Evolutionary conservation across 2,113 vertebrate genomes (phyloP).

Genomic region (Xenopus borealis): DNA sequence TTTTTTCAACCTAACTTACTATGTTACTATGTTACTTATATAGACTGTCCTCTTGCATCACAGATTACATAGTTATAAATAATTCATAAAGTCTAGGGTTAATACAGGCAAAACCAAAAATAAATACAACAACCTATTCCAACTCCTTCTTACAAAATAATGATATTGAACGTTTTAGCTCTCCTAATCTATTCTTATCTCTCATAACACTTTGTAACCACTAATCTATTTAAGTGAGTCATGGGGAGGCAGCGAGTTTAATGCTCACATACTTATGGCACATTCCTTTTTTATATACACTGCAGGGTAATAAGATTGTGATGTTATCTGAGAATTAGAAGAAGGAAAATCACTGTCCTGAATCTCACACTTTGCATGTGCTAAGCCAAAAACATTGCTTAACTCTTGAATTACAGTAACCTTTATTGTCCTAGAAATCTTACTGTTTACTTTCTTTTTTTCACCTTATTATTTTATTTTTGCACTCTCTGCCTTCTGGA

Average conservation of each 20-base stretch:
- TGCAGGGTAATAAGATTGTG: constrained; percentile 62
- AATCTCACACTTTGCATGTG: constrained; percentile 57
- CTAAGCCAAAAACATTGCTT: constrained; percentile 64
- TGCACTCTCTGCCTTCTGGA: constrained; percentile 65
- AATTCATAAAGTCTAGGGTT: too few relatives aligned
- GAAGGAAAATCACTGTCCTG: constrained; percentile 46
- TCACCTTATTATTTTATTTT: constrained; percentile 47
- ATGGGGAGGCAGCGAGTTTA: constrained; percentile 56
- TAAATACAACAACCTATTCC: too few relatives aligned
- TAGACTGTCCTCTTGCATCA: too few relatives aligned
- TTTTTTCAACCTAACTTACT: too few relatives aligned
- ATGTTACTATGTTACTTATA: too few relatives aligned
- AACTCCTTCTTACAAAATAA: constrained; percentile 56
- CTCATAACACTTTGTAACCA: constrained; percentile 64
- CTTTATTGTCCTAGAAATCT: constrained; percentile 67
- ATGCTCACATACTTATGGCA: constrained; percentile 59
- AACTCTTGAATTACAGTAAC: constrained; percentile 73
- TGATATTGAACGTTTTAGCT: constrained; percentile 63
- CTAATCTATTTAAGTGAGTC: constrained; percentile 68
- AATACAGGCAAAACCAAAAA: too few relatives aligned
- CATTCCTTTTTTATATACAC: constrained; percentile 53
- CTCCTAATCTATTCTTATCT: constrained; percentile 68
- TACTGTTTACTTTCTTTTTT: constrained; percentile 66
- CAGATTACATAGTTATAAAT: too few relatives aligned
- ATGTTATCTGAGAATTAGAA: constrained; percentile 62